Evolutionary conservation across 2,888 invertebrate genomes (phyloP).

Genomic region (Arrhopalites spinosus): DNA sequence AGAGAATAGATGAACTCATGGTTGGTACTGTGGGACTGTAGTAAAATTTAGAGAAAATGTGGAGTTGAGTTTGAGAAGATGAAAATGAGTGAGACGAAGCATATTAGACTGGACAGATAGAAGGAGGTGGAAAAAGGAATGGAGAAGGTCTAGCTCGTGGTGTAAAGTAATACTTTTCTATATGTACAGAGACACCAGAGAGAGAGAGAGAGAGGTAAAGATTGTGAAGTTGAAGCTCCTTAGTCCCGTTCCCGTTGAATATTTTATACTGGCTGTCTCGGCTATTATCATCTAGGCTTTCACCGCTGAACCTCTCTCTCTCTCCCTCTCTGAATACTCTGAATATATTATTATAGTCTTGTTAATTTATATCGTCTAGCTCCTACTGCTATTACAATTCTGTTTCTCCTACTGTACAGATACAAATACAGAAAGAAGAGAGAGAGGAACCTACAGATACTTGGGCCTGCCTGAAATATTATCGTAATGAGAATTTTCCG

Average conservation of each 20-base stretch:
- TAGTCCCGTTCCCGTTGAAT: constrained; percentile 30
- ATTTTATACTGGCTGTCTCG: constrained; percentile 32
- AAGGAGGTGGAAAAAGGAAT: not conserved
- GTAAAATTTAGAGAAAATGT: not conserved
- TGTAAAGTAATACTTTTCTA: not conserved
- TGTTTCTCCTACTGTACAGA: not conserved
- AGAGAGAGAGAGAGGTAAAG: constrained; percentile 17
- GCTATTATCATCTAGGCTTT: constrained; percentile 38
- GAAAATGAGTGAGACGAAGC: constrained; percentile 12
- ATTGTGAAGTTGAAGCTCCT: constrained; percentile 3
- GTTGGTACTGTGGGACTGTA: too few relatives aligned
- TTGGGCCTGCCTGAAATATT: constrained; percentile 15
- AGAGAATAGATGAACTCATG: too few relatives aligned
- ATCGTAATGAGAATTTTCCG: constrained; percentile 32
- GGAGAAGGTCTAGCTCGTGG: not conserved
- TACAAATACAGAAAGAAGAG: not conserved
- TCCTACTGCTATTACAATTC: not conserved
- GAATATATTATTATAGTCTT: constrained; percentile 39
- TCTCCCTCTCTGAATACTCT: not conserved
- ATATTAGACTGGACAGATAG: constrained; percentile 4
- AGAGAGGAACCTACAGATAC: not conserved
- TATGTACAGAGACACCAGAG: too few relatives aligned
- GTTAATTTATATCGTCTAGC: constrained; percentile 36
- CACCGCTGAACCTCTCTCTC: constrained; percentile 19
- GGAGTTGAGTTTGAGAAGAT: not conserved